Evolutionary conservation across 2,113 vertebrate species (phyloP), one percentile per base, ranked within the genome.

Genomic region (Scomber japonicus): DNA sequence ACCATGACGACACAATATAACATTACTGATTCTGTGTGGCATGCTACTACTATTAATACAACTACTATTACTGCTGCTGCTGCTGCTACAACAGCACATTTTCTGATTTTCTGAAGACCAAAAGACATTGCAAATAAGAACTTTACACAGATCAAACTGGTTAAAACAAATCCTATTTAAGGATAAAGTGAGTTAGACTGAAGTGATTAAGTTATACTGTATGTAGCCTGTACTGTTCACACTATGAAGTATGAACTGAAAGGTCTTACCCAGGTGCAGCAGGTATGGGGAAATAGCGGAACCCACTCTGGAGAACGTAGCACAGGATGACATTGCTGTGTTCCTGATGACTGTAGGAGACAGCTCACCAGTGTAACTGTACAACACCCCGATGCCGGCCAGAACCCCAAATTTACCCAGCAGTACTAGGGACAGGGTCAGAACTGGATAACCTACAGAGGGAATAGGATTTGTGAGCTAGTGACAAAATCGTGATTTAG

Each of bases 261-360:
- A 54, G n/a, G 24, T 79, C 85, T 91, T 54, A 91, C 85, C 83
- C 15, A 92, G 65, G 19, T 85, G 60, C 67, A 89, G 45, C 54
- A 92, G 56, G 64, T 87, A 89, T 0, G 82, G 88, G 1, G 88
- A 84, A 12, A 90, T 5, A 15, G 75, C 40, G 0, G 85, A 89
- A 0, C 88, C 91, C 56, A 82, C 3, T 64, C 80, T 86, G 59
- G 83, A 75, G 75, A 89, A 85, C 54, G 72, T 84, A 65, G 85
- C 88, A 60, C 78, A 86, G 27, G 83, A 81, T 0, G 87, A 88
- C 88, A 91, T 74, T 0, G 82, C 80, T 0, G 88, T 91, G 69
- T 74, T 91, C 46, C 90, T 88, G 87, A 93, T 86, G 56, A 83
- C 73, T 4, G 87, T 93, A 49, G 90, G 90, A 24, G n/a, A 90